Conservation (phyloP, 1,140 invertebrate genomes). For the Magallana ariakensis region DNA sequence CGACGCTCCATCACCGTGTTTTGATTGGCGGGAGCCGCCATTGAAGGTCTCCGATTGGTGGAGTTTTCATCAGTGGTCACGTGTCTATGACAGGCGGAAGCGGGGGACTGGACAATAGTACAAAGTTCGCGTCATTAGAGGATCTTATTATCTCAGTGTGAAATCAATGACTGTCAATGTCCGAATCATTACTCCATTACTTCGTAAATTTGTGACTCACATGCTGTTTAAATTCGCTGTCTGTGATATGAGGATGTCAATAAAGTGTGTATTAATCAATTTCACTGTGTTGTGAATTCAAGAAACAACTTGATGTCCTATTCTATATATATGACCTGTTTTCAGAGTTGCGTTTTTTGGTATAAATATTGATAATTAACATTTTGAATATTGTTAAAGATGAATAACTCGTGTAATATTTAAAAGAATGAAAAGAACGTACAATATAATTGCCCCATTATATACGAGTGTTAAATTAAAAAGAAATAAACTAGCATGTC, state of each 20-base stretch:
- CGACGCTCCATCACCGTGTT: slow-evolving; percentile 11
- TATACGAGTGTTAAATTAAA: too few species aligned
- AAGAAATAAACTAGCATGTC: too few species aligned
- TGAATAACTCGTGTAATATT: too few species aligned
- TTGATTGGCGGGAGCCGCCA: not conserved
- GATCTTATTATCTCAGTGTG: not conserved
- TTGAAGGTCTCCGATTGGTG: not conserved
- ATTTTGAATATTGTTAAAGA: too few species aligned
- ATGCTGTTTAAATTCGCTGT: not conserved
- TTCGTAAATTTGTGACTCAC: not conserved
- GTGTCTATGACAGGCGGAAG: not conserved
- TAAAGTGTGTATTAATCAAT: not conserved
- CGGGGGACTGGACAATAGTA: not conserved
- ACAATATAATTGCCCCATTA: too few species aligned
- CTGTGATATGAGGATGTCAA: slow-evolving; percentile 1
- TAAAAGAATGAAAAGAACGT: too few species aligned
- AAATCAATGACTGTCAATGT: not conserved
- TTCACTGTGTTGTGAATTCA: too few species aligned
- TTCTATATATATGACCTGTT: too few species aligned
- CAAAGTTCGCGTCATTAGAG: not conserved
- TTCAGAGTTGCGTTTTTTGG: too few species aligned
- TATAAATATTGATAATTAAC: too few species aligned
- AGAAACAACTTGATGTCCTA: too few species aligned
- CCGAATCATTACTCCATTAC: not conserved
- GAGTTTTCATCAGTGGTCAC: not conserved